These are phyloP conservation scores for Strongylocentrotus purpuratus DNA, from an alignment of 35 echinoderm and acorn worm genomes.

Conservation along the genomic window DNA sequence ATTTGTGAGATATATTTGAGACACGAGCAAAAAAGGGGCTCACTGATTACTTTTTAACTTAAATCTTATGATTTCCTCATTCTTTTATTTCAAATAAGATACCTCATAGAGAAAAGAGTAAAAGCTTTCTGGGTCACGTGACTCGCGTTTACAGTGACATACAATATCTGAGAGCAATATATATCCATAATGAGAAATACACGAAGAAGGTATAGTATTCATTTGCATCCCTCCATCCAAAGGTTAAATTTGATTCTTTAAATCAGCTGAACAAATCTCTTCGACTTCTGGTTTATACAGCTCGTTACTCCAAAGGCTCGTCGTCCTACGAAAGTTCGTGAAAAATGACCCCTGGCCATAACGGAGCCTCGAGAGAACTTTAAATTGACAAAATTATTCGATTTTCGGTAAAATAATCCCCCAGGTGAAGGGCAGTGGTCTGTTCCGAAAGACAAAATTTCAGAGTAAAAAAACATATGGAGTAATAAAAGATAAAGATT, in stretches of 20 bases:
- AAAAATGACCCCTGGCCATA: neutral
- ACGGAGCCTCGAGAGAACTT: too few species aligned
- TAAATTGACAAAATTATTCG: neutral
- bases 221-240: neutral
- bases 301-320: neutral
- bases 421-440: neutral
- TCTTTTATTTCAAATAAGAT: neutral
- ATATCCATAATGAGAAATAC: neutral
- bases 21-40: neutral
- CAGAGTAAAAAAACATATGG: too few species aligned
- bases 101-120: neutral
- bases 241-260: slow-evolving; percentile 4
- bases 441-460: too few species aligned
- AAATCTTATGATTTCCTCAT: neutral
- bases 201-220: neutral
- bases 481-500: too few species aligned
- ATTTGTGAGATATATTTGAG: neutral
- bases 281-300: too few species aligned
- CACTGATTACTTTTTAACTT: neutral
- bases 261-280: neutral
- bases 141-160: too few species aligned
- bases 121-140: neutral
- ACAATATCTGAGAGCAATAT: neutral
- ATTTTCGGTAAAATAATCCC: neutral
- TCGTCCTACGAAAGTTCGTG: neutral